Evolutionary conservation across 2,797 vertebrate species (phyloP).

Genomic region (Sebastes ruberrimus): DNA sequence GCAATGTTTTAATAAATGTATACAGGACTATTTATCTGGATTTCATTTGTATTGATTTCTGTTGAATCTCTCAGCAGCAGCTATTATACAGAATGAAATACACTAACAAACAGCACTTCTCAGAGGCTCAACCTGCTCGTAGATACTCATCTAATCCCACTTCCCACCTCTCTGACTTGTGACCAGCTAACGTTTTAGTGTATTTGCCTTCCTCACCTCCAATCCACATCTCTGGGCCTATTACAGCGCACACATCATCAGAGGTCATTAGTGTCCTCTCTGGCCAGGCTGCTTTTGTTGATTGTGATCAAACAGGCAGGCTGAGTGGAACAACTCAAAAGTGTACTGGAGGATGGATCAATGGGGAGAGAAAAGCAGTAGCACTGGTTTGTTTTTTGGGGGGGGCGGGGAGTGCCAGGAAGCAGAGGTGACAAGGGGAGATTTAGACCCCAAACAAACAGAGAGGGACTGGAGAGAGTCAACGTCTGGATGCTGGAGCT

Average conservation of each 20-base stretch:
- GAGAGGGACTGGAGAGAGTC: constrained; percentile 34
- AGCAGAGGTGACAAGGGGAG: constrained; percentile 66
- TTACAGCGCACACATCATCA: constrained; percentile 40
- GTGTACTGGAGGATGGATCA: constrained; percentile 7
- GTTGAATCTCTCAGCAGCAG: not conserved
- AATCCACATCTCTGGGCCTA: constrained; percentile 57
- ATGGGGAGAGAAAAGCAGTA: constrained; percentile 40
- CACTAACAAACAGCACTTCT: not conserved
- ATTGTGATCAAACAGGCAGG: constrained; percentile 66
- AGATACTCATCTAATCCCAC: constrained; percentile 22
- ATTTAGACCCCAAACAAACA: constrained; percentile 53
- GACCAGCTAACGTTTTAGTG: constrained; percentile 30
- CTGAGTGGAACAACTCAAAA: constrained; percentile 24
- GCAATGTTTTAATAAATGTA: not conserved
- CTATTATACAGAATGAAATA: not conserved
- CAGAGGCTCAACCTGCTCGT: constrained; percentile 16
- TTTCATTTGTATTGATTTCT: not conserved
- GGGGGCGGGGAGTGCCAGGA: constrained; percentile 61
- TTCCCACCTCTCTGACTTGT: constrained; percentile 12
- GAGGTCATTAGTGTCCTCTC: constrained; percentile 53
- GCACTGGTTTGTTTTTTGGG: constrained; percentile 68
- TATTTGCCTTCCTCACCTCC: constrained; percentile 53
- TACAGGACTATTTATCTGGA: not conserved
- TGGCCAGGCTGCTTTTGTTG: constrained; percentile 58
- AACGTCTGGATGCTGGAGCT: constrained; percentile 60